Percentiles rank a stretch among this genome's conserved stretches.
Evolutionary conservation across 2,797 vertebrate genomes (phyloP).

Genomic region (Geotrypetes seraphini): DNA sequence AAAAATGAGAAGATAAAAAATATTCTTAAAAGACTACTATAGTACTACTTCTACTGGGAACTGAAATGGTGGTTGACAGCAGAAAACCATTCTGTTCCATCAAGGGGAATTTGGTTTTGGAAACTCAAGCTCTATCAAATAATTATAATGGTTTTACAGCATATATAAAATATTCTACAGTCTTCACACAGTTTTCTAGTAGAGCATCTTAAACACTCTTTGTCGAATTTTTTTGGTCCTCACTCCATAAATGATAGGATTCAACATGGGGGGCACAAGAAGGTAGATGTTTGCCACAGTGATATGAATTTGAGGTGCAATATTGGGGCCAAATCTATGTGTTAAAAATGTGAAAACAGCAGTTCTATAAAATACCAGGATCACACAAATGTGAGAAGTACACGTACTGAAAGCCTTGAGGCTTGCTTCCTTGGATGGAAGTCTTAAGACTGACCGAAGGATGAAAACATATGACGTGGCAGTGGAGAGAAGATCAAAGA

Average conservation of each 20-base stretch:
- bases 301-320: not conserved
- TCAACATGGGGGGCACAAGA: not conserved
- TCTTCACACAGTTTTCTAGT: too few species aligned
- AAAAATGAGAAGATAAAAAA: too few species aligned
- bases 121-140: too few species aligned
- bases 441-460: not conserved
- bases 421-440: not conserved
- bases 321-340: not conserved
- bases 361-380: not conserved
- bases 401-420: not conserved
- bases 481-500: conserved; percentile 7
- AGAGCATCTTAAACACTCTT: too few species aligned
- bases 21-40: too few species aligned
- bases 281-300: not conserved
- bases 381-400: not conserved
- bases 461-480: not conserved
- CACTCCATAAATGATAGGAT: not conserved
- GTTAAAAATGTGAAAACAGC: not conserved
- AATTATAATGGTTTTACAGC: too few species aligned
- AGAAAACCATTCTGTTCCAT: too few species aligned
- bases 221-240: not conserved
- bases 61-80: too few species aligned
- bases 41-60: too few species aligned
- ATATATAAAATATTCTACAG: too few species aligned
- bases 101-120: too few species aligned